Percentiles rank a stretch among this genome's conserved stretches.
phyloP scores from a whole-genome alignment of 2,113 vertebrate species.

The Terrapene triunguis region DNA sequence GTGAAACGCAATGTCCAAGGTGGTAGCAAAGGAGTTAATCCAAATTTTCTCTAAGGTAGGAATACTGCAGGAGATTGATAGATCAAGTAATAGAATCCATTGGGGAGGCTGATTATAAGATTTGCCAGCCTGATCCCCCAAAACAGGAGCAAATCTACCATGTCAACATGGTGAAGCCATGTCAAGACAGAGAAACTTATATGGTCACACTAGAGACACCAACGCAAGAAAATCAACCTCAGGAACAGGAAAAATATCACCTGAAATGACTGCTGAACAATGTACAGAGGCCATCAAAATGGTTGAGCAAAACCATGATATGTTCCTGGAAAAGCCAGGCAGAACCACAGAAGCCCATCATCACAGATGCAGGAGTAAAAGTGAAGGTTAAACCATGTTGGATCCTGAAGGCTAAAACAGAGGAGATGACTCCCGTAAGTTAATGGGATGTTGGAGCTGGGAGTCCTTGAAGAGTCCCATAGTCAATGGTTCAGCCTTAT shows the following conservation, averaged over 20 bases:
- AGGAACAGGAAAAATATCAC: not conserved
- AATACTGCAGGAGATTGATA: too few relatives aligned
- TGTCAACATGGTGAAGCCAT: not conserved
- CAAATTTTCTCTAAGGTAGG: too few relatives aligned
- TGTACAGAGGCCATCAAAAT: not conserved
- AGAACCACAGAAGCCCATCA: not conserved
- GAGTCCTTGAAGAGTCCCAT: too few relatives aligned
- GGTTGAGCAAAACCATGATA: not conserved
- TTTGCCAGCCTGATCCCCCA: not conserved
- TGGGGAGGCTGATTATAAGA: not conserved
- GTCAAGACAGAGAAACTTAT: not conserved
- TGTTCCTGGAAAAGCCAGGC: not conserved
- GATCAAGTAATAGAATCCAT: not conserved
- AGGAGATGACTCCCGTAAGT: too few relatives aligned
- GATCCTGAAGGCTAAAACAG: too few relatives aligned
- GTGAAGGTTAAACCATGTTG: too few relatives aligned
- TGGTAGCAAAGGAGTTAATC: too few relatives aligned
- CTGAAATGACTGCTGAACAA: not conserved
- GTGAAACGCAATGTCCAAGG: too few relatives aligned
- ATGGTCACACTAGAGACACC: not conserved
- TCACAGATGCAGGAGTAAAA: not conserved
- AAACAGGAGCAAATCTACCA: not conserved
- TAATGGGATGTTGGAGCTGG: too few relatives aligned
- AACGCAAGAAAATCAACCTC: not conserved
- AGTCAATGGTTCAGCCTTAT: too few relatives aligned